Conservation (phyloP, 2,113 vertebrate genomes). For the Callithrix jacchus region DNA sequence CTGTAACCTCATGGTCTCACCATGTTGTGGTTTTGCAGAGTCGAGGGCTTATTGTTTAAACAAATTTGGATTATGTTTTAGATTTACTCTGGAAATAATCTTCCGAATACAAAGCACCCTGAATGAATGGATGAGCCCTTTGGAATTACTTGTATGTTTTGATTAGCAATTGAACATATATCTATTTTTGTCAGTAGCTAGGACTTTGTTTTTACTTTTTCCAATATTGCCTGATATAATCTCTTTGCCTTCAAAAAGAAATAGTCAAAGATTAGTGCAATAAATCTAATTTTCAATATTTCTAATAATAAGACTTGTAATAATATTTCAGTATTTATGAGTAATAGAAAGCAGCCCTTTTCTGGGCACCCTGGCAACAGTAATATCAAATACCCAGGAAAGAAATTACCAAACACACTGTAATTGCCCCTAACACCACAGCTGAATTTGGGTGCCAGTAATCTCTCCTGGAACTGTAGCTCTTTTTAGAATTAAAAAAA, state of each 20-base stretch:
- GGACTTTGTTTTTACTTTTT: not conserved
- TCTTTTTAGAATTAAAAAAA: conserved; percentile 72
- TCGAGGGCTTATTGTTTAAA: not conserved
- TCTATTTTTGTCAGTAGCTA: not conserved
- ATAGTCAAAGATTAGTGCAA: not conserved
- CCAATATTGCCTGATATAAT: not conserved
- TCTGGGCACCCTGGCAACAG: not conserved
- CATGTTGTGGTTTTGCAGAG: not conserved
- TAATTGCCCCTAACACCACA: conserved; percentile 54
- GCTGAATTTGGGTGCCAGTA: conserved; percentile 11
- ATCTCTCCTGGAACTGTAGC: conserved; percentile 57
- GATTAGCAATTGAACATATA: not conserved
- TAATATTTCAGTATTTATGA: conserved; percentile 1
- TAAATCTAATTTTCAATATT: not conserved
- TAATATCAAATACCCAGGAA: conserved; percentile 45
- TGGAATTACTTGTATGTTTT: not conserved
- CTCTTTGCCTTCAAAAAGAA: not conserved
- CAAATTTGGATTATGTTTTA: not conserved
- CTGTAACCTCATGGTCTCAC: not conserved
- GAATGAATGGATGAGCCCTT: not conserved
- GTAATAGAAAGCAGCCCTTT: not conserved
- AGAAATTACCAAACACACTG: conserved; percentile 57
- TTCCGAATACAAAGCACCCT: not conserved
- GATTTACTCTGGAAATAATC: not conserved
- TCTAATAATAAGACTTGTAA: not conserved